Evolutionary conservation across 2,113 vertebrate species (phyloP), one percentile per base, ranked within the genome.

Genomic region (Takifugu bimaculatus): DNA sequence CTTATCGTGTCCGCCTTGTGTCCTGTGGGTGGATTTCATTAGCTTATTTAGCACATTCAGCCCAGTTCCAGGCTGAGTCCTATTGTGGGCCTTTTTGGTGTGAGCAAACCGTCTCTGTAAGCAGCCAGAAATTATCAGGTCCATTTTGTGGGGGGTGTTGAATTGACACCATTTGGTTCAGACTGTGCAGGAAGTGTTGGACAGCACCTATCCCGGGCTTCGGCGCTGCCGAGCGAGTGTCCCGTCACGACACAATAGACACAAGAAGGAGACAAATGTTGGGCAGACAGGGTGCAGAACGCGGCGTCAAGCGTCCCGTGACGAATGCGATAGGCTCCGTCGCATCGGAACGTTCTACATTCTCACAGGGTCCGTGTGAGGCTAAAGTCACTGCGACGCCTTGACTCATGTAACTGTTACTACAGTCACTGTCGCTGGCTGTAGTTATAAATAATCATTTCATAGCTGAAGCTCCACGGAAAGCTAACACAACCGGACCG

Each of bases 1-100:
- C 80, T 87, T 72, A 77, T 87, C 81, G 69, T 85, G 85, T 76
- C 66, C 54, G 71, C 77, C 82, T 82, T 81, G 85, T 76, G 76
- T 89, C 82, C 75, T 72, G 86, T 86, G 84, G 81, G 82, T 70
- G 85, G 84, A 84, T 82, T 87, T 84, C 77, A 88, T 89, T 87
- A 78, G 80, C 79, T 87, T 80, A 84, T 83, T 80, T 85, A 83
- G 77, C 84, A 80, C 81, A 83, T 85, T 73, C 76, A 83, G 54
- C 64, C 68, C 63, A 72, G 77, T 83, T 81, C 74, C 79, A 68
- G 81, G 61, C 74, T 63, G 67, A 72, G 68, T 80, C 68, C 78
- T 82, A 83, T 85, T 86, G 85, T 78, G 74, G 79, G 78, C 77
- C 80, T 69, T 81, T 84, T 78, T 68, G 75, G 74, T 61, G 69